Conservation (phyloP, 2,797 vertebrate genomes). For the Echiichthys vipera region DNA sequence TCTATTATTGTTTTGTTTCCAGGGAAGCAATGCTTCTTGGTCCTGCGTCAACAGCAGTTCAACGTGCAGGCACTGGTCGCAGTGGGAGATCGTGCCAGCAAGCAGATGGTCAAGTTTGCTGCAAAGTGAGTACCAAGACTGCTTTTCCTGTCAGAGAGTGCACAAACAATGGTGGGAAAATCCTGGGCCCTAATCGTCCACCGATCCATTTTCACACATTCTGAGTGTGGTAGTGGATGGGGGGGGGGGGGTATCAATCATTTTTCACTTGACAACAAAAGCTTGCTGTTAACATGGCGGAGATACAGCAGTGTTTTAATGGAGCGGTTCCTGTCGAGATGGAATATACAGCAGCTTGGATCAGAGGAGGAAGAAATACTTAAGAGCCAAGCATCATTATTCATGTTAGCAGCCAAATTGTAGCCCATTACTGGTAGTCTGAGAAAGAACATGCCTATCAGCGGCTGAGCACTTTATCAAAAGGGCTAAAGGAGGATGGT, state of each 20-base stretch:
- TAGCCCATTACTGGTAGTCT: slow-evolving; percentile 41
- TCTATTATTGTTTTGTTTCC: slow-evolving; percentile 68
- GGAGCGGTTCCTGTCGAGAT: slow-evolving; percentile 78
- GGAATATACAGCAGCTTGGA: slow-evolving; percentile 63
- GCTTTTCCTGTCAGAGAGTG: slow-evolving; percentile 91
- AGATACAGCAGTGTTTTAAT: slow-evolving; percentile 73
- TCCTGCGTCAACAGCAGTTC: slow-evolving; percentile 98
- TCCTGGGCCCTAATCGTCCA: slow-evolving; percentile 81
- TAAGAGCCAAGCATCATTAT: slow-evolving; percentile 68
- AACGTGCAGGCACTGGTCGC: slow-evolving; percentile 96
- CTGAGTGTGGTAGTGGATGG: slow-evolving; percentile 61
- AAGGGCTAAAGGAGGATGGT: not conserved
- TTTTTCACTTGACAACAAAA: slow-evolving; percentile 81
- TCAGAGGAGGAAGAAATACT: slow-evolving; percentile 62
- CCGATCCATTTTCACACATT: slow-evolving; percentile 93
- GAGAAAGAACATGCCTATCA: slow-evolving; percentile 44
- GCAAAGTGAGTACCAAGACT: slow-evolving; percentile 97
- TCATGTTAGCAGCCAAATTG: slow-evolving; percentile 66
- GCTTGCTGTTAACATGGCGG: slow-evolving; percentile 67
- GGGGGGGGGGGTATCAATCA: slow-evolving; percentile 72
- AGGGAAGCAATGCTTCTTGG: slow-evolving; percentile 99
- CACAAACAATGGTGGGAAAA: slow-evolving; percentile 98
- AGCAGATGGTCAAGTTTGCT: slow-evolving; percentile 99
- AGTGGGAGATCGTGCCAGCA: slow-evolving; percentile 98
- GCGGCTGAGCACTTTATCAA: slow-evolving; percentile 47